These are phyloP conservation scores for Sciurus vulgaris DNA, from an alignment of 2,797 vertebrate genomes.

Conservation along the genomic window DNA sequence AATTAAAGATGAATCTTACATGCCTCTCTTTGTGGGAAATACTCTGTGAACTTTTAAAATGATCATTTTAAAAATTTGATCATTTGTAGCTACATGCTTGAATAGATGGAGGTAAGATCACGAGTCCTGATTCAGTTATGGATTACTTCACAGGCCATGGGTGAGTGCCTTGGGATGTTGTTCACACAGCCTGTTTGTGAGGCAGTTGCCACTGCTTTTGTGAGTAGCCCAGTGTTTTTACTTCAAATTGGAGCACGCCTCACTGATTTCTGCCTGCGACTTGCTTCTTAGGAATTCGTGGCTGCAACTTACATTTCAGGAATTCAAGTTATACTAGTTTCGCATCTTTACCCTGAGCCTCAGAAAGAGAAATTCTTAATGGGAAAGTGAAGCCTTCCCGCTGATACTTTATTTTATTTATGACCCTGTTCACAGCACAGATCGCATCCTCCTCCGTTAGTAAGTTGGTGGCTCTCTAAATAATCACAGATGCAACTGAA, in stretches of 20 bases:
- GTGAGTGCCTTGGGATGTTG: background rate
- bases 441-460: background rate
- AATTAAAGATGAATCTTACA: background rate
- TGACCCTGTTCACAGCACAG: background rate
- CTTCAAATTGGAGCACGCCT: slow-evolving; percentile 40
- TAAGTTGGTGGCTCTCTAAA: background rate
- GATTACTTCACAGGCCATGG: background rate
- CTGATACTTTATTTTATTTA: background rate
- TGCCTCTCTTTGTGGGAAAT: background rate
- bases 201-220: slow-evolving; percentile 36
- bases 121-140: background rate
- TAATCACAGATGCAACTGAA: background rate
- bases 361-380: background rate
- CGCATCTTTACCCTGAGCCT: background rate
- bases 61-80: background rate
- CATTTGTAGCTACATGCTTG: background rate
- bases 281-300: slow-evolving; percentile 2
- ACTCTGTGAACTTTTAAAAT: background rate
- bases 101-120: background rate
- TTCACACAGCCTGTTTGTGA: slow-evolving; percentile 19
- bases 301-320: slow-evolving; percentile 33
- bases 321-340: slow-evolving; percentile 15
- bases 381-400: slow-evolving; percentile 7
- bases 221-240: slow-evolving; percentile 57
- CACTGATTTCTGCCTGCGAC: slow-evolving; percentile 2